phyloP scores from a whole-genome alignment of 2,888 invertebrate species.

The Clistopyga incitator region DNA sequence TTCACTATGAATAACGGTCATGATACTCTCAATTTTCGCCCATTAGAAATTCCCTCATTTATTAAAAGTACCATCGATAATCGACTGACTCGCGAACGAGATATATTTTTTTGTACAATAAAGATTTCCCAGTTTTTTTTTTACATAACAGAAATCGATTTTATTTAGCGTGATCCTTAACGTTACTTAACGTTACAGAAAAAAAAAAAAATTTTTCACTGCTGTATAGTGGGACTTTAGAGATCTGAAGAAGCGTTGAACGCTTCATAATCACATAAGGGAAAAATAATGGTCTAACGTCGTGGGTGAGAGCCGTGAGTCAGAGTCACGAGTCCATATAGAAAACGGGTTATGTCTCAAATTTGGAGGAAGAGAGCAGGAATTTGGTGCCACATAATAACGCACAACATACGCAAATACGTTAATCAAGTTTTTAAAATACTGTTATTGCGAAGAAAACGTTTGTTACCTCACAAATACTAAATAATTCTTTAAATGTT shows the following conservation, averaged over 20 bases:
- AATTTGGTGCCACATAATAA: constrained; percentile 26
- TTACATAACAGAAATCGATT: constrained; percentile 58
- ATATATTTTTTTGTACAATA: constrained; percentile 30
- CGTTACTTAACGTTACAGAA: constrained; percentile 52
- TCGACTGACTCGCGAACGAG: constrained; percentile 16
- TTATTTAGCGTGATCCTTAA: constrained; percentile 47
- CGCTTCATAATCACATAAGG: constrained; percentile 2
- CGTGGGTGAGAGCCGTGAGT: constrained; percentile 19
- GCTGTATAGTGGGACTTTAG: constrained; percentile 35
- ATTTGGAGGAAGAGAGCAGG: constrained; percentile 6
- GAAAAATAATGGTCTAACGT: constrained; percentile 13
- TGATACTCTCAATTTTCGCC: neutral
- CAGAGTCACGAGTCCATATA: constrained; percentile 10
- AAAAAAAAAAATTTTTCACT: constrained; percentile 60
- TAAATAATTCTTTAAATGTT: constrained; percentile 42
- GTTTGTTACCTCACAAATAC: constrained; percentile 27
- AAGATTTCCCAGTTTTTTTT: constrained; percentile 5
- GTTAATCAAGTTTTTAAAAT: constrained; percentile 39
- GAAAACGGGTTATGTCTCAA: constrained; percentile 12
- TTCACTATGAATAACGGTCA: constrained; percentile 26
- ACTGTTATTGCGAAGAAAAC: constrained; percentile 42
- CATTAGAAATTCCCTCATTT: constrained; percentile 1
- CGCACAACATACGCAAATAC: neutral
- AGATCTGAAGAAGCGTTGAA: constrained; percentile 23
- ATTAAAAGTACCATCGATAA: neutral